Conservation (phyloP, 2,113 vertebrate species). For the Campylomormyrus numenius region DNA sequence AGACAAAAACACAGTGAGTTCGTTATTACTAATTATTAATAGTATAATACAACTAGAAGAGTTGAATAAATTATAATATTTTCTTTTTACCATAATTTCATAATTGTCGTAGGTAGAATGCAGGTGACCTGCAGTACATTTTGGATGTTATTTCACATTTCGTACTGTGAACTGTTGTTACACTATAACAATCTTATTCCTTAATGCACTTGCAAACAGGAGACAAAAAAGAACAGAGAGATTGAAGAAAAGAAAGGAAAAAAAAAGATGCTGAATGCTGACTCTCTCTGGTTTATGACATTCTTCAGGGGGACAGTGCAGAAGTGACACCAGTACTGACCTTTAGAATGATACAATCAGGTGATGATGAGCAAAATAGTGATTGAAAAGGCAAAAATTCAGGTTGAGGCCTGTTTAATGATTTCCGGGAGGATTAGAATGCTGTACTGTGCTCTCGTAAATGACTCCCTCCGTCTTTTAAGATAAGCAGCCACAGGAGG, state of each 20-base stretch:
- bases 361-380: not conserved
- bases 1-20: not conserved
- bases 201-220: not conserved
- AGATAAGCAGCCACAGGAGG: slow-evolving; percentile 34
- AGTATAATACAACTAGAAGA: not conserved
- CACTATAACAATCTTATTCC: not conserved
- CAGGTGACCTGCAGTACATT: not conserved
- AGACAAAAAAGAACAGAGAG: not conserved
- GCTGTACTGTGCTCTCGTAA: slow-evolving; percentile 35
- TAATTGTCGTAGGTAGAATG: not conserved
- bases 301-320: not conserved
- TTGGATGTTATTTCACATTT: not conserved
- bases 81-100: not conserved
- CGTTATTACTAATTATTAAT: not conserved
- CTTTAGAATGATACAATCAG: slow-evolving; percentile 5
- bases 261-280: not conserved
- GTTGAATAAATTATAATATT: not conserved
- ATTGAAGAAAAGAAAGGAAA: not conserved
- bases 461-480: slow-evolving; percentile 37
- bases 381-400: not conserved
- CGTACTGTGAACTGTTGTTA: not conserved
- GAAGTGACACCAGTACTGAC: not conserved
- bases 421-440: slow-evolving; percentile 16
- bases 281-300: not conserved
- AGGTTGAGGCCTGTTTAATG: slow-evolving; percentile 5